Percentiles rank a stretch among this genome's conserved stretches.
Evolutionary conservation across 2,888 invertebrate genomes (phyloP).

Genomic region (Caenorhabditis angaria): DNA sequence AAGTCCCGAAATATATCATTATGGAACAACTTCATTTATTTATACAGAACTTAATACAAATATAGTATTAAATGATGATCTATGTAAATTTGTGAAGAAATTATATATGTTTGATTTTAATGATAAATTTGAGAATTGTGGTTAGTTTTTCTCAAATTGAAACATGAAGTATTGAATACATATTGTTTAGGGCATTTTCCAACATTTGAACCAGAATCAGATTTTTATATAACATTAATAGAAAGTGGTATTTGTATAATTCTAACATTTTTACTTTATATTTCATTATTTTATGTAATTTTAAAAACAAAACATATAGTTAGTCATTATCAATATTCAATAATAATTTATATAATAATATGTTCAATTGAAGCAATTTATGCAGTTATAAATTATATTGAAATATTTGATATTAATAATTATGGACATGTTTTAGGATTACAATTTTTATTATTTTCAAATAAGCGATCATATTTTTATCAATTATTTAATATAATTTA

Average conservation of each 20-base stretch:
- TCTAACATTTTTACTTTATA: background rate
- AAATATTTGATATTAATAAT: background rate
- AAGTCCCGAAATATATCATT: background rate
- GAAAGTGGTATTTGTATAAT: background rate
- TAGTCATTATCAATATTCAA: background rate
- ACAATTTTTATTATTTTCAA: constrained; percentile 7
- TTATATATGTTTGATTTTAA: constrained; percentile 7
- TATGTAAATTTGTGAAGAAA: background rate
- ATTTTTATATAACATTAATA: background rate
- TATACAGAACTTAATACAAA: background rate
- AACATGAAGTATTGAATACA: background rate
- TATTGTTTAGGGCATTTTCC: constrained; percentile 6
- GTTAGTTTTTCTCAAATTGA: background rate
- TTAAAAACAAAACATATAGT: background rate
- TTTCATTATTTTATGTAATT: background rate
- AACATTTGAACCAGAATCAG: background rate
- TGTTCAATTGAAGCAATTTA: constrained; percentile 5
- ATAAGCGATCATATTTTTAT: constrained; percentile 1
- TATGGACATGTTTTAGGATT: background rate
- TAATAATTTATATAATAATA: background rate
- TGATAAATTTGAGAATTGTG: constrained; percentile 6
- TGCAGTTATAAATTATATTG: constrained; percentile 1
- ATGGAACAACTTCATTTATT: background rate
- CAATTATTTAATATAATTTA: constrained; percentile 2
- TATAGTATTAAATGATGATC: background rate